Evolutionary conservation across 2,888 invertebrate species (phyloP), one percentile per base, ranked within the genome.

Genomic region (Elysia crispata): DNA sequence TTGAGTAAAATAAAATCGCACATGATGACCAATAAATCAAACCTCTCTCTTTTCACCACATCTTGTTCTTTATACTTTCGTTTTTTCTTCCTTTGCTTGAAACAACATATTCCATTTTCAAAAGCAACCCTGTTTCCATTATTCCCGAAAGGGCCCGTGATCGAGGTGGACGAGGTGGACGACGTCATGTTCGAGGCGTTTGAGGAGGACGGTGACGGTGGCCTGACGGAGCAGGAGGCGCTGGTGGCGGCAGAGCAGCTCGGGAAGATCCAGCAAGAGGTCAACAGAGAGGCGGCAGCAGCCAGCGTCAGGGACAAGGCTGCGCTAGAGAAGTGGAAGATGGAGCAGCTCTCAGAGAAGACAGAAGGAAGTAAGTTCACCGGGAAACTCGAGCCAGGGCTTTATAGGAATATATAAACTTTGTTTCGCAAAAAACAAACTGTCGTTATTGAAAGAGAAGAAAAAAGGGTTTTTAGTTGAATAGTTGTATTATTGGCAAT

Each of bases 111-210:
- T n/a, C n/a, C n/a, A n/a, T n/a, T n/a, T n/a, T n/a, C n/a, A n/a
- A n/a, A n/a, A n/a, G n/a, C n/a, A n/a, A n/a, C n/a, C n/a, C 20
- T 13, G 20, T 54, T 54, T 54, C 54, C 54, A 54, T 54, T 54
- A 20, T 54, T 54, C 20, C n/a, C n/a, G n/a, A n/a, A 5, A 91
- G 91, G 89, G 90, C 91, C 91, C 31, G 90, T 91, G 76, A 88
- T 90, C 6, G 91, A 91, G 77, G 88, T 91, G n/a, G 87, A 91
- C 79, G 91, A 91, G 76, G 89, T 86, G 23, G 89, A 89, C 78
- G 89, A 88, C 69, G 85, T 84, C n/a, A 73, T 87, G 50, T 87
- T 86, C 81, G 88, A 88, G 78, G 90, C 89, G 33, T 88, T 88
- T 28, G 85, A 84, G n/a, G 83, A 85, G 15, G 82, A 83, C 11